Base-by-base conservation (phyloP, 2,888 invertebrate species). In the Hypomecis punctinalis region DNA sequence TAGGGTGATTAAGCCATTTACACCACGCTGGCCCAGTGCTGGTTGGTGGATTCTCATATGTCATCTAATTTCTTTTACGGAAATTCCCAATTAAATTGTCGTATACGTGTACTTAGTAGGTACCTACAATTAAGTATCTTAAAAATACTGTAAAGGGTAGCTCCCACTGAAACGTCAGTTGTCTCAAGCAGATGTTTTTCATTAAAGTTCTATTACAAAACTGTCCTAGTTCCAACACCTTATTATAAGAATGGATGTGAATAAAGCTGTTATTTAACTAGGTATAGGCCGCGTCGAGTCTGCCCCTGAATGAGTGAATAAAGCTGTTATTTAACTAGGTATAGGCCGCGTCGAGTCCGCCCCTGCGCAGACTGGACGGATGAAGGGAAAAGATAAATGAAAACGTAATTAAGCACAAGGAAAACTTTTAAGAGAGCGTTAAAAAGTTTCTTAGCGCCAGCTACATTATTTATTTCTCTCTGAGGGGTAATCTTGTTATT, bases 341-440 rank as follows among this genome's bases (percentile, higher is more conserved):
- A 73, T 79, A 76, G 73, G 76, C 74, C 68, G 69, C 37, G 52
- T 45, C 52, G 76, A 79, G 77, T 82, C 74, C 65, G 73, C 75
- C 74, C 67, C 71, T 72, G 54, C 42, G 54, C 62, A 72, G 77
- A 65, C 72, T 75, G 79, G 76, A 80, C 76, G 79, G 78, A 83
- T 77, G 79, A 83, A 81, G 81, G 79, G 77, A 80, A 86, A 90
- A 90, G 88, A 88, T 88, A 89, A 90, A 90, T 90, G 88, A 90
- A 90, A 90, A 88, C 76, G 86, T 89, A 90, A 91, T 90, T 90
- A 91, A 88, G 86, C 85, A 85, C 78, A 81, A 85, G 83, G 81
- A 82, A 85, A 90, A 89, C 81, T 88, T 87, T 87, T 82, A 81
- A 81, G 82, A 83, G 80, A 84, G 81, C 82, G 83, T 86, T 87